Base-by-base conservation (phyloP, 2,888 invertebrate genomes). In the Lissocephala sabroskyi region DNA sequence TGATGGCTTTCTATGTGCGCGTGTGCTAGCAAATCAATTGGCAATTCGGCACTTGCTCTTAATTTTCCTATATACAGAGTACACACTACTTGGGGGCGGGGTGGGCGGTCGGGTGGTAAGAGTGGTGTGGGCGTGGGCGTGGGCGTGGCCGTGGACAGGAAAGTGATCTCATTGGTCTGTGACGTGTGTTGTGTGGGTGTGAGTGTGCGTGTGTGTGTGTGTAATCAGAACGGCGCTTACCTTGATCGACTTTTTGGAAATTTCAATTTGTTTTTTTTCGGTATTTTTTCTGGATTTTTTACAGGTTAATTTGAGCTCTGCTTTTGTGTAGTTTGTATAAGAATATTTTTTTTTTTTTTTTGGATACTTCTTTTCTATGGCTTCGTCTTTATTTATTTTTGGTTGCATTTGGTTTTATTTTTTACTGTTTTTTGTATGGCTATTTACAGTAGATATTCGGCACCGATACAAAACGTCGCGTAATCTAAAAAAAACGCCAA, bases 381-480 rank as follows among this genome's bases (percentile, higher is more conserved):
- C 52, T 65, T 62, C 65, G 11, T 29, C 17, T n/a, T n/a, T n/a
- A 7, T 44, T 44, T n/a, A 36, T 16, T 44, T 37, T 36, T 35
- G 17, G 23, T 44, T 37, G 13, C 10, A 14, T 35, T 43, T 43
- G 23, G 50, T 42, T 37, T 23, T 36, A n/a, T 43, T 49, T 56
- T 58, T 35, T 39, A 45, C 45, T 45, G 49, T 59, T 49, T 44
- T 57, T 52, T 52, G n/a, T 53, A 59, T 64, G 64, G 60, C 61
- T 78, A 78, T 82, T 82, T 84, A 84, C 78, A 84, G 84, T 73
- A 84, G 84, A 82, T 84, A 84, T 79, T 84, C 84, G 66, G 84
- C 84, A 74, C 84, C 84, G 82, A 84, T 84, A 84, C 84, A 84
- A 84, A 84, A 84, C 81, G 84, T 84, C 75, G 84, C 84, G 80